Evolutionary conservation across 2,113 vertebrate genomes (phyloP).

Genomic region (Xiphias gladius): DNA sequence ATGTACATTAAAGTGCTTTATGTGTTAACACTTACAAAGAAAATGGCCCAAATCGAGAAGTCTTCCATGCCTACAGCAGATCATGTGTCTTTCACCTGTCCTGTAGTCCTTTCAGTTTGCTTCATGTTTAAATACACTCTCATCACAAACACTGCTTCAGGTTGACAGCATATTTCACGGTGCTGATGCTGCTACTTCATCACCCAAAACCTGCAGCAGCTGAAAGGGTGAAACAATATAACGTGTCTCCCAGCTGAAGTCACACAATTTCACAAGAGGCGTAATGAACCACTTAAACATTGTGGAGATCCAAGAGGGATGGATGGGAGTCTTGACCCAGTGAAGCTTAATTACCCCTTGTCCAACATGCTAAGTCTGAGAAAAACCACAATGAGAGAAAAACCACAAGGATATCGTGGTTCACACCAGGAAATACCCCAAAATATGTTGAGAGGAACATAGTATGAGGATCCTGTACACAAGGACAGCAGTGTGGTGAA

Average conservation of each 20-base stretch:
- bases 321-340: constrained; percentile 45
- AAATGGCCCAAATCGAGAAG: neutral
- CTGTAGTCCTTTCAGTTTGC: neutral
- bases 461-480: constrained; percentile 48
- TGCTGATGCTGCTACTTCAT: constrained; percentile 9
- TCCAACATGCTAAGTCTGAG: constrained; percentile 47
- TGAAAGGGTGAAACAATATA: constrained; percentile 39
- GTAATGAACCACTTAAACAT: constrained; percentile 60
- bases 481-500: constrained; percentile 48
- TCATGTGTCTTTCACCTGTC: constrained; percentile 17
- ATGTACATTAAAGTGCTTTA: neutral
- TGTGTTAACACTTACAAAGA: neutral
- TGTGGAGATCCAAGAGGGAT: constrained; percentile 39
- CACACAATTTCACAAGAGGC: constrained; percentile 41
- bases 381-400: constrained; percentile 42
- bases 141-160: constrained; percentile 3
- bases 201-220: constrained; percentile 33
- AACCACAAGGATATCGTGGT: constrained; percentile 59
- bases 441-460: constrained; percentile 38
- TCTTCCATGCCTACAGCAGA: constrained; percentile 11
- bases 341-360: constrained; percentile 36
- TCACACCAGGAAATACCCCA: constrained; percentile 52
- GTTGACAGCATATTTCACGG: constrained; percentile 12
- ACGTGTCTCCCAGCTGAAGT: constrained; percentile 26
- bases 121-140: neutral